Conservation (phyloP, 1,140 invertebrate genomes). For the Drosophila yakuba region DNA sequence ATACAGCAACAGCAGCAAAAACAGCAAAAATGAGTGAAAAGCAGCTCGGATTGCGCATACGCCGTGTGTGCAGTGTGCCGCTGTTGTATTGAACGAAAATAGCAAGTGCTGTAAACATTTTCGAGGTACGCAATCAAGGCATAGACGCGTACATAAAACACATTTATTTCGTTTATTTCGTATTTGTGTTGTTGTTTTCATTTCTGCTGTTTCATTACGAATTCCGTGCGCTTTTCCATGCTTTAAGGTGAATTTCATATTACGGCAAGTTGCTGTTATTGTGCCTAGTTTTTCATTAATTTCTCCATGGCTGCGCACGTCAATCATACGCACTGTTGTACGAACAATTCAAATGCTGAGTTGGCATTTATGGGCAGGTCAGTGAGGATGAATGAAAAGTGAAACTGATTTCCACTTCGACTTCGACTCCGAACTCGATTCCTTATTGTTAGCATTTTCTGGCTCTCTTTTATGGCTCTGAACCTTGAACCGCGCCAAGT, state of each 20-base stretch:
- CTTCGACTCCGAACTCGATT: constrained; percentile 3
- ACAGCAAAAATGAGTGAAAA: constrained; percentile 21
- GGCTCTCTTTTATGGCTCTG: constrained; percentile 32
- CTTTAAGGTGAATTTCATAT: constrained; percentile 65
- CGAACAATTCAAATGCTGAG: constrained; percentile 50
- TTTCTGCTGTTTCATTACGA: constrained; percentile 62
- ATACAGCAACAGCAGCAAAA: background rate
- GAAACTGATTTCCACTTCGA: constrained; percentile 25
- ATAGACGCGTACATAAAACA: constrained; percentile 41
- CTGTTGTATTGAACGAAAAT: constrained; percentile 57
- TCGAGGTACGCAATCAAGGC: constrained; percentile 45
- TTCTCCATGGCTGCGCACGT: constrained; percentile 50
- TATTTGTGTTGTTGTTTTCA: constrained; percentile 9
- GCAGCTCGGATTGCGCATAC: constrained; percentile 54
- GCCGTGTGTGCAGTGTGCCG: constrained; percentile 35
- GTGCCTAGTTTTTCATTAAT: constrained; percentile 39
- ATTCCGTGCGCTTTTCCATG: constrained; percentile 64
- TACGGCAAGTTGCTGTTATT: constrained; percentile 39
- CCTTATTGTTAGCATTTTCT: constrained; percentile 18
- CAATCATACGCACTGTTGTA: constrained; percentile 69
- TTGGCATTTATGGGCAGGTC: constrained; percentile 33
- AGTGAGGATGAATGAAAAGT: constrained; percentile 32
- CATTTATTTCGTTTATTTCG: constrained; percentile 42
- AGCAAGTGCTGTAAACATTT: constrained; percentile 69
- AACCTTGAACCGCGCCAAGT: constrained; percentile 55